Evolutionary conservation across 2,888 invertebrate genomes (phyloP).

Genomic region (Dicyrtoma fusca): DNA sequence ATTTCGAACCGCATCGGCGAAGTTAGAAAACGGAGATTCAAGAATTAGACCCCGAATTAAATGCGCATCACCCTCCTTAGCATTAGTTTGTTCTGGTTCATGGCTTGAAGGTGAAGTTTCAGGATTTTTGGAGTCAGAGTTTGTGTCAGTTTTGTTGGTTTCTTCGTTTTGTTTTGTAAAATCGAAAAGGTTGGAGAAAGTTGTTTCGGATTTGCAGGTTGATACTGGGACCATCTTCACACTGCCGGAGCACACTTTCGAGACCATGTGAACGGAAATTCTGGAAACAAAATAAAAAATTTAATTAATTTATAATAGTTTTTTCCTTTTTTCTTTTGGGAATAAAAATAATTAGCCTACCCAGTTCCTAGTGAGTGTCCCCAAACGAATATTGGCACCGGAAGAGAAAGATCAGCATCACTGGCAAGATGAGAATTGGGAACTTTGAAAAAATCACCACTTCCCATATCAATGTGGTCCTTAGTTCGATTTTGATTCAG

Average conservation of each 20-base stretch:
- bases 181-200: no score
- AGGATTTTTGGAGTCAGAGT: no score
- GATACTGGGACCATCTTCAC: background rate
- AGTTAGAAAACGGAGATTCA: conserved; percentile 87
- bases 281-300: background rate
- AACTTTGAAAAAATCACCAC: no score
- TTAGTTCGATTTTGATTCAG: background rate
- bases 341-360: conserved; percentile 58
- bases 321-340: background rate
- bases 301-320: background rate
- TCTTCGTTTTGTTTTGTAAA: no score
- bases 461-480: background rate
- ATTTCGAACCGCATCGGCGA: conserved; percentile 13
- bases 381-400: conserved; percentile 75
- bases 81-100: background rate
- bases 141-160: no score
- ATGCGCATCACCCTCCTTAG: no score
- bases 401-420: background rate
- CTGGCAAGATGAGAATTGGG: no score
- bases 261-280: background rate
- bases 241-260: background rate
- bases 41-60: conserved; percentile 74
- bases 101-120: no score
- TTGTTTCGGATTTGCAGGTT: no score
- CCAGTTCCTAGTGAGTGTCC: conserved; percentile 89